Percentiles rank a stretch among this genome's conserved stretches.
Conservation (phyloP, 2,888 invertebrate species). For the Onthophagus sagittarius region DNA sequence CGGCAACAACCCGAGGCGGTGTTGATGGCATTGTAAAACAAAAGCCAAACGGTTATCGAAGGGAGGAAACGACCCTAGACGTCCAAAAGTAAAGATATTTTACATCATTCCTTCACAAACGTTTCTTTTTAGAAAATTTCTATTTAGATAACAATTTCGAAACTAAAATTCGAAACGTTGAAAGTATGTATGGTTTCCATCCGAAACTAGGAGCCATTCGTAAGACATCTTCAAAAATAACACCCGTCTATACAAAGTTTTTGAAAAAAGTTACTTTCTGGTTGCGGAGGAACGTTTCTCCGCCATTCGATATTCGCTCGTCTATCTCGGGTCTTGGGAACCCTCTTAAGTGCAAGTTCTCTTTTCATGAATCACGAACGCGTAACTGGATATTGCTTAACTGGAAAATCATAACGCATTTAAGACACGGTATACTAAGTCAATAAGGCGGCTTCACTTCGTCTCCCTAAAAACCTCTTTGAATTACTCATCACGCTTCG, state of each 20-base stretch:
- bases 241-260: background rate
- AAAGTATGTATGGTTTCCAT: background rate
- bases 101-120: too few species aligned
- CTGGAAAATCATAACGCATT: constrained; percentile 8
- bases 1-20: constrained; percentile 13
- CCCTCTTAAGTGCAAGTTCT: background rate
- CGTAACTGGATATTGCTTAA: constrained; percentile 4
- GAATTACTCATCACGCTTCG: background rate
- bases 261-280: background rate
- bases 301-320: background rate
- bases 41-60: constrained; percentile 6
- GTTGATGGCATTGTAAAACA: constrained; percentile 26
- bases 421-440: constrained; percentile 7
- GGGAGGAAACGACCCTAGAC: background rate
- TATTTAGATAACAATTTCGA: background rate
- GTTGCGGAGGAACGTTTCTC: background rate
- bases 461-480: constrained; percentile 1
- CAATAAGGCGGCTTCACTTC: background rate
- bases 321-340: background rate
- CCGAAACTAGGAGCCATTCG: background rate
- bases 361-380: constrained; percentile 2
- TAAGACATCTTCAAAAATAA: background rate
- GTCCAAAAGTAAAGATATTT: background rate
- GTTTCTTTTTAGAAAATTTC: background rate
- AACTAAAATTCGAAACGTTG: background rate